A percentile compares a stretch with the other conserved stretches of the same genome.
phyloP scores from a whole-genome alignment of 2,797 vertebrate genomes.

The Phrynocephalus guinanensis region DNA sequence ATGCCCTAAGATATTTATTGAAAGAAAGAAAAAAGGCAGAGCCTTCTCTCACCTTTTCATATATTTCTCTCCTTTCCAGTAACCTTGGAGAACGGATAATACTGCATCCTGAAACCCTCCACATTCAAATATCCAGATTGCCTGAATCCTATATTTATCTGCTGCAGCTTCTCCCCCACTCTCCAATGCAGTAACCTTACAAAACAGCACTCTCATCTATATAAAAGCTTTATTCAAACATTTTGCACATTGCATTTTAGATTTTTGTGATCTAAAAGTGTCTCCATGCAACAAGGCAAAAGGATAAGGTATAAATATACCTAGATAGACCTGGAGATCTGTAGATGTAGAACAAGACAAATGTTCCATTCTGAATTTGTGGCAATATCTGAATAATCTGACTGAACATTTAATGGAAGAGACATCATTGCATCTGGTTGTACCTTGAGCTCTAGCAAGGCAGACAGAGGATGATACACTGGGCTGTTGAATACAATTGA shows the following conservation, averaged over 20 bases:
- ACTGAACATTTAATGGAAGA: neutral
- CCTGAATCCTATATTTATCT: neutral
- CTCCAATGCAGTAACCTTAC: neutral
- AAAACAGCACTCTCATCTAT: neutral
- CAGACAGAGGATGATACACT: fast-evolving
- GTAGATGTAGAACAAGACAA: neutral
- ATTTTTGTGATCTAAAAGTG: neutral
- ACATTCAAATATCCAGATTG: neutral
- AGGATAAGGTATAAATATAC: constrained; percentile 10
- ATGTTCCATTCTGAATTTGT: neutral
- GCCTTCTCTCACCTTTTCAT: neutral
- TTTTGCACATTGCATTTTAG: neutral
- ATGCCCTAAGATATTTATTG: neutral
- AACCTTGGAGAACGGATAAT: neutral
- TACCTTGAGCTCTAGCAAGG: constrained; percentile 15
- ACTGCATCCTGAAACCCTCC: neutral
- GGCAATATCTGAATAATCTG: neutral
- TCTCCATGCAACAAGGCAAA: neutral
- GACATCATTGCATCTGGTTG: fast-evolving
- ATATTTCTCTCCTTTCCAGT: neutral
- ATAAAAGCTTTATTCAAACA: neutral
- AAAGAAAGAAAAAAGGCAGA: neutral
- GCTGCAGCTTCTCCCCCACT: neutral
- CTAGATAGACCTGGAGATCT: neutral
- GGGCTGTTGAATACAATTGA: neutral